phyloP scores from a whole-genome alignment of 2,113 vertebrate species.

The Cottus gobio region DNA sequence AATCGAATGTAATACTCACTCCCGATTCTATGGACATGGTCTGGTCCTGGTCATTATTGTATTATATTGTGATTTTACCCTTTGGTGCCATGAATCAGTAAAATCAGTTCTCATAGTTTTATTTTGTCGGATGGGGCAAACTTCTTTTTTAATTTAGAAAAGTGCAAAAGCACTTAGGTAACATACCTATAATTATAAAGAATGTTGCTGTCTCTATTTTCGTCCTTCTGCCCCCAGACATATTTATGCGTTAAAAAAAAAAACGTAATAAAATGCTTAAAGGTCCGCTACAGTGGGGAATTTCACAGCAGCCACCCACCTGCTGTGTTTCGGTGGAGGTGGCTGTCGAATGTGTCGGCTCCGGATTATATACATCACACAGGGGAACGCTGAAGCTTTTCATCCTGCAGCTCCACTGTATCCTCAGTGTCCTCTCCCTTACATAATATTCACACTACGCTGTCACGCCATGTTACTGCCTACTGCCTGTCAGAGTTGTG shows the following conservation, averaged over 20 bases:
- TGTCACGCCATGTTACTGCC: conserved; percentile 52
- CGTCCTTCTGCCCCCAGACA: not conserved
- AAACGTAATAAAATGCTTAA: conserved; percentile 18
- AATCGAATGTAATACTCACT: not conserved
- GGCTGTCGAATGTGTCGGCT: conserved; percentile 36
- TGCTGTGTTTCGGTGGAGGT: conserved; percentile 48
- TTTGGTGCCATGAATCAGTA: not conserved
- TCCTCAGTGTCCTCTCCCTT: conserved; percentile 48
- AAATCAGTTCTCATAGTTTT: not conserved
- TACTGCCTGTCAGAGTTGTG: conserved; percentile 44
- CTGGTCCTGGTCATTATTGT: not conserved
- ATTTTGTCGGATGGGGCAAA: not conserved
- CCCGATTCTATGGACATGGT: not conserved
- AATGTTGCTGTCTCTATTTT: not conserved
- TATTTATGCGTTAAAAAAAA: conserved; percentile 12
- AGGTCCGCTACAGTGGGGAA: conserved; percentile 19
- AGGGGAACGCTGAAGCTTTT: conserved; percentile 22
- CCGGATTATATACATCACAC: conserved; percentile 53
- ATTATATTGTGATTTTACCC: not conserved
- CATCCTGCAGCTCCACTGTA: conserved; percentile 37
- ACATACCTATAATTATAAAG: no score
- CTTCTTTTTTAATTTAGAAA: no score
- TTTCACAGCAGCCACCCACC: conserved; percentile 54
- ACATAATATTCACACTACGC: conserved; percentile 58
- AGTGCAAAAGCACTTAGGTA: no score